phyloP scores from a whole-genome alignment of 2,797 vertebrate species.

The Hydrophis major region DNA sequence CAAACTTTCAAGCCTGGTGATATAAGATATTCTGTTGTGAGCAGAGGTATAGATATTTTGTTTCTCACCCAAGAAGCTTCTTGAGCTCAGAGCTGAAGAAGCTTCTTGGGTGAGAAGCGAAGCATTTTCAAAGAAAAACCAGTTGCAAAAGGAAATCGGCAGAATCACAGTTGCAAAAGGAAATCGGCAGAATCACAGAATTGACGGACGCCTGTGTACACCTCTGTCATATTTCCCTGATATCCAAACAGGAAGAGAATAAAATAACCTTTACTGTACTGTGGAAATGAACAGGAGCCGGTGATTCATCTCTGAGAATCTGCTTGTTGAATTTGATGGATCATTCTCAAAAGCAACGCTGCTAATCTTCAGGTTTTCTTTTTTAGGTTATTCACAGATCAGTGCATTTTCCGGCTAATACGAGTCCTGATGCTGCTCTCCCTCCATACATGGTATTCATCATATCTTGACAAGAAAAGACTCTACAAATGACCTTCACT shows the following conservation, averaged over 20 bases:
- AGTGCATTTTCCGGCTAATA: constrained; percentile 99
- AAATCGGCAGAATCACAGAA: constrained; percentile 47
- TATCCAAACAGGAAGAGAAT: constrained; percentile 75
- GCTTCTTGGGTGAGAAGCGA: too few relatives aligned
- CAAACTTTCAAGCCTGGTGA: too few relatives aligned
- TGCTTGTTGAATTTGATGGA: constrained; percentile 99
- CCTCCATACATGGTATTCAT: constrained; percentile 99
- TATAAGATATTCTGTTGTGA: too few relatives aligned
- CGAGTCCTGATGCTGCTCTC: constrained; percentile 97
- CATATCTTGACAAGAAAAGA: constrained; percentile 99
- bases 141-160: constrained; percentile 30
- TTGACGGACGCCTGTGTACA: constrained; percentile 49
- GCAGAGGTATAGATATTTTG: too few relatives aligned
- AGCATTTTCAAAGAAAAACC: too few relatives aligned
- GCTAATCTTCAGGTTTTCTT: constrained; percentile 99
- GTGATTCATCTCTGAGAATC: constrained; percentile 99
- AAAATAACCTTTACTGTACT: constrained; percentile 83
- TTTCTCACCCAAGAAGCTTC: too few relatives aligned
- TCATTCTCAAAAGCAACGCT: constrained; percentile 99
- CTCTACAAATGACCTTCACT: constrained; percentile 99
- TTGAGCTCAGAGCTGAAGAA: too few relatives aligned
- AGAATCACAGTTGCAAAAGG: constrained; percentile 35
- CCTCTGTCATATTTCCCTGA: constrained; percentile 55
- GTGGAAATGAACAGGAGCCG: constrained; percentile 88
- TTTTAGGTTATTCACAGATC: constrained; percentile 99